These are phyloP conservation scores for Hydrocynus forskahlii DNA, from an alignment of 2,797 vertebrate genomes.

Conservation along the genomic window DNA sequence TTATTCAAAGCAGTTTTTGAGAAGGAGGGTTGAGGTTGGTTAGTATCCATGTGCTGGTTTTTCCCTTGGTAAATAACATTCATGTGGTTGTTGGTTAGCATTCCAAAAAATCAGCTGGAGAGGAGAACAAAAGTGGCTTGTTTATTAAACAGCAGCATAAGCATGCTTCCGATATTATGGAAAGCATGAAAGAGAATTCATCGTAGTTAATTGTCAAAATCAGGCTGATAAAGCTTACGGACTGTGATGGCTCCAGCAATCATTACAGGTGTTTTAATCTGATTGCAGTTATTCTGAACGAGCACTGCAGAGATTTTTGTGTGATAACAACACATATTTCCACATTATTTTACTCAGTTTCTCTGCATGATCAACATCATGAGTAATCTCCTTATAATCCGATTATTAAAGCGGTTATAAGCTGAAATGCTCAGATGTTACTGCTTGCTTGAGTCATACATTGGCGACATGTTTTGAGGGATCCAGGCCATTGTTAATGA, in stretches of 20 bases:
- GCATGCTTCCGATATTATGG: neutral
- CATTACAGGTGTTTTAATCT: constrained; percentile 43
- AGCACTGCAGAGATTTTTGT: constrained; percentile 28
- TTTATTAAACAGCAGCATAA: neutral
- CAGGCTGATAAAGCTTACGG: constrained; percentile 16
- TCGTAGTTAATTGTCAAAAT: neutral
- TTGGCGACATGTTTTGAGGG: neutral
- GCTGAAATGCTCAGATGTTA: neutral
- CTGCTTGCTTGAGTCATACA: neutral
- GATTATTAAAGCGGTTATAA: neutral
- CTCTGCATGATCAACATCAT: constrained; percentile 5
- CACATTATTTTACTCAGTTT: neutral
- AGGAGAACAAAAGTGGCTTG: neutral
- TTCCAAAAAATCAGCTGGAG: neutral
- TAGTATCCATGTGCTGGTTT: neutral
- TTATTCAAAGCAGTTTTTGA: neutral
- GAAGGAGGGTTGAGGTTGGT: neutral
- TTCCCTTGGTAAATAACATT: neutral
- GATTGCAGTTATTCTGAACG: constrained; percentile 34
- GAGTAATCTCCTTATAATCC: neutral
- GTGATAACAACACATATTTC: neutral
- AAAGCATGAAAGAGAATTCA: neutral
- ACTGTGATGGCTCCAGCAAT: neutral
- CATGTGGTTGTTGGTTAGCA: neutral
- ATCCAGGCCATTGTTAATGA: neutral